Base-by-base conservation (phyloP, 2,113 vertebrate genomes). In the Galbula dea region DNA sequence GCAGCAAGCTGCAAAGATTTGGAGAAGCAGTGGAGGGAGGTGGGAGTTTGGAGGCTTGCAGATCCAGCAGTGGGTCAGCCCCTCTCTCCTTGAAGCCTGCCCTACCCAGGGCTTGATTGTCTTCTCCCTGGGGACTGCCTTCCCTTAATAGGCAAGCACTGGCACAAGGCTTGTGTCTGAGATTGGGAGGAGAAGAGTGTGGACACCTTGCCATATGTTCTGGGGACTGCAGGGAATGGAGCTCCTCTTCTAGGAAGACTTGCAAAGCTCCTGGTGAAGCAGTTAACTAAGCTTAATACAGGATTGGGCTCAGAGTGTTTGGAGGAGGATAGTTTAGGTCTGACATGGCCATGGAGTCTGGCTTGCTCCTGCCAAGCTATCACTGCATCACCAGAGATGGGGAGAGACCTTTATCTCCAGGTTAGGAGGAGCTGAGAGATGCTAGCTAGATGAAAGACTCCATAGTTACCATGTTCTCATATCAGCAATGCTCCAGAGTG, bases 151-250 rank as follows among this genome's bases (percentile, higher is more conserved):
- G 88, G 46, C 18, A 48, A 49, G 17, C 2, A 6, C 52, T 90
- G 76, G 71, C 43, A 26, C 41, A 12, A 4, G 1, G 29, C 41
- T 62, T 32, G 49, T 43, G 20, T 49, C 61, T 45, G 52, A 52
- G 19, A 8, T 3, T 0, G 12, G 57, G 62, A 39, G 30, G 6
- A 67, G 49, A 36, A 19, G 22, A 1, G 12, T 1, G 1, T 19
- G 59, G 54, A 36, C 7, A 13, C 49, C 37, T 66, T 52, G 21
- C 59, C n/a, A 12, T 3, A 0, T 2, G 2, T 13, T 21, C n/a
- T 36, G 52, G 30, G 51, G 32, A 3, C 61, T 58, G 75, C 6
- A 14, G 43, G 57, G 34, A 57, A 5, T 3, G 20, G 34, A 45
- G 17, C 16, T 58, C 2, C 30, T 71, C 58, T 26, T 89, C 34